Percentiles rank a stretch among this genome's conserved stretches.
Evolutionary conservation across 2,888 invertebrate species (phyloP).

Genomic region (Camponotus fellah): DNA sequence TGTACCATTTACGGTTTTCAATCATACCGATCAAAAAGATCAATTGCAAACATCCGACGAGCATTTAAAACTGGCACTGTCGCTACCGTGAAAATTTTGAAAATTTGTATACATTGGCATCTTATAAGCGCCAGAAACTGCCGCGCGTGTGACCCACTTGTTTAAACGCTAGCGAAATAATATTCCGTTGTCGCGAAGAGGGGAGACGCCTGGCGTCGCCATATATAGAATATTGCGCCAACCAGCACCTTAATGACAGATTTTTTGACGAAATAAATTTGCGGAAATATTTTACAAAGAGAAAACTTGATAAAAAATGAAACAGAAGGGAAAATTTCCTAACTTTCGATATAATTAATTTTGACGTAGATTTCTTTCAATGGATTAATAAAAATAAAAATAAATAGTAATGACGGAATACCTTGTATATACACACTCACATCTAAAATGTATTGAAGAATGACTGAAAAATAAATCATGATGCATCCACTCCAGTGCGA

Average conservation of each 20-base stretch:
- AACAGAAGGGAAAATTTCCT: background rate
- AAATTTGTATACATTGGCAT: constrained; percentile 60
- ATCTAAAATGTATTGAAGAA: background rate
- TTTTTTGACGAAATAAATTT: constrained; percentile 15
- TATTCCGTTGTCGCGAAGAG: constrained; percentile 66
- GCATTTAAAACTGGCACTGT: constrained; percentile 5
- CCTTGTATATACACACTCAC: background rate
- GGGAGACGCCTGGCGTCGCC: constrained; percentile 64
- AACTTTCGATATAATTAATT: background rate
- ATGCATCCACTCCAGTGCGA: background rate
- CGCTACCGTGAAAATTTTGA: constrained; percentile 58
- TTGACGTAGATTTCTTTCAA: background rate
- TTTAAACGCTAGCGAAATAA: constrained; percentile 75
- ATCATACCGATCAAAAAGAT: constrained; percentile 25
- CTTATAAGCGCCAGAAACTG: constrained; percentile 65
- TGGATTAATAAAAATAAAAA: background rate
- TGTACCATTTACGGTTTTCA: background rate
- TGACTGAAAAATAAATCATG: constrained; percentile 3
- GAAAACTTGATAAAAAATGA: background rate
- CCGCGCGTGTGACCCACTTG: constrained; percentile 71
- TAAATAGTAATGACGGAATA: background rate
- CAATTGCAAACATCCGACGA: constrained; percentile 31
- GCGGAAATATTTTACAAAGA: background rate
- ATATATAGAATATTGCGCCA: constrained; percentile 47
- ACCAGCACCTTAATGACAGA: constrained; percentile 29